Percentiles rank a stretch among this genome's conserved stretches.
Evolutionary conservation across 2,113 vertebrate species (phyloP).

Genomic region (Setophaga petechia): DNA sequence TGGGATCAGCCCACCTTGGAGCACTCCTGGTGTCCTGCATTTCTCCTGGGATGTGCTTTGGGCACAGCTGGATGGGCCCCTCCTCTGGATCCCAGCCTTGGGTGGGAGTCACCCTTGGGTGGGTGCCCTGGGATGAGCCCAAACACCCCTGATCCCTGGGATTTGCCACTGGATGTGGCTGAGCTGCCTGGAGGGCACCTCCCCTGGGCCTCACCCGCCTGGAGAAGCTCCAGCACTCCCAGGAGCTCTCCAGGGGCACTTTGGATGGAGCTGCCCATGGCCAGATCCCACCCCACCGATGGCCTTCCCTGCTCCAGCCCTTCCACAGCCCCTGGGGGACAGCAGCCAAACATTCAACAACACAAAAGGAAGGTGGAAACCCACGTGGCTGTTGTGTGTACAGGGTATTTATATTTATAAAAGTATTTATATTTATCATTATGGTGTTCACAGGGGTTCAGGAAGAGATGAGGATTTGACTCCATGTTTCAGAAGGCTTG

Average conservation of each 20-base stretch:
- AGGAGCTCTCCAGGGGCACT: neutral
- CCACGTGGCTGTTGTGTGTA: fast-evolving
- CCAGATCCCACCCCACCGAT: neutral
- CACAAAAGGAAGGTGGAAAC: neutral
- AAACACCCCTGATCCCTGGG: neutral
- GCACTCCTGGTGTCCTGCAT: neutral
- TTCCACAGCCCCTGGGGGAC: neutral
- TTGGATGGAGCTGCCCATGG: neutral
- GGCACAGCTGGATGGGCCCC: neutral
- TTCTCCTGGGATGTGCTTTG: neutral
- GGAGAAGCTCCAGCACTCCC: neutral
- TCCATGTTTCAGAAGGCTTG: too few relatives aligned
- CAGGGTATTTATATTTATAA: neutral
- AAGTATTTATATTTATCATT: too few relatives aligned
- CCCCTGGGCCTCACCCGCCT: fast-evolving
- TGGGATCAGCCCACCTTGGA: neutral
- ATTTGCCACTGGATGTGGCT: neutral
- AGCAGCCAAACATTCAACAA: neutral
- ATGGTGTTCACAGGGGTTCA: too few relatives aligned
- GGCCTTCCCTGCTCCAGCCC: neutral
- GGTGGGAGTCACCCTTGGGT: neutral
- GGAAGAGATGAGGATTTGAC: too few relatives aligned
- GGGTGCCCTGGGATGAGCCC: neutral
- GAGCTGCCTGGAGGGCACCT: neutral
- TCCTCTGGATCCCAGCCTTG: neutral